phyloP scores from a whole-genome alignment of 2,113 vertebrate species.

The Leuciscus idus region DNA sequence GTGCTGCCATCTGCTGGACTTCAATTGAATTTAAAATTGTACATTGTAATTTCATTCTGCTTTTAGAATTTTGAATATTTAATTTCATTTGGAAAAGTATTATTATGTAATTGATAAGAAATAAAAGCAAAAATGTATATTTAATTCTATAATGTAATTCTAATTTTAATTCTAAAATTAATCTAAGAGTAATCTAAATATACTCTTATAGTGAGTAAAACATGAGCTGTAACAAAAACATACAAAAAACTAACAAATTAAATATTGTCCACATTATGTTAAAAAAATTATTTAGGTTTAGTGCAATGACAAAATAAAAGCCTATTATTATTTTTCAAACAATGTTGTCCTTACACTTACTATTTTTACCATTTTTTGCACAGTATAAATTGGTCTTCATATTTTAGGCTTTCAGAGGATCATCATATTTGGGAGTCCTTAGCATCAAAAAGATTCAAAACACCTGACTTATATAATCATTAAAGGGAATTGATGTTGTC shows the following conservation, averaged over 20 bases:
- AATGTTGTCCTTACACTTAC: background rate
- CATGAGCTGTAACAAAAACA: too few relatives aligned
- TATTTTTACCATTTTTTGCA: background rate
- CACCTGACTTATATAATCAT: too few relatives aligned
- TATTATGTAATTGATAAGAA: background rate
- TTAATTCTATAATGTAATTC: too few relatives aligned
- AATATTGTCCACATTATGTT: background rate
- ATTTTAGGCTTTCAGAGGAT: background rate
- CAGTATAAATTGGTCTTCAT: background rate
- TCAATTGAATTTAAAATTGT: background rate
- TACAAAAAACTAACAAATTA: background rate
- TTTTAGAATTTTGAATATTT: background rate
- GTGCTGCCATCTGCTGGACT: slow-evolving; percentile 49
- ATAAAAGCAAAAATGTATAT: background rate
- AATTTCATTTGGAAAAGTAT: background rate
- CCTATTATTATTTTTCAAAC: background rate
- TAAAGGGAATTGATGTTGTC: too few relatives aligned
- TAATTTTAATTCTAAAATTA: too few relatives aligned
- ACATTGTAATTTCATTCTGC: too few relatives aligned
- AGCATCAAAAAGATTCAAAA: background rate
- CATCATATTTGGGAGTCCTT: background rate
- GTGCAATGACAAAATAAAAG: background rate
- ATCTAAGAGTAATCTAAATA: too few relatives aligned
- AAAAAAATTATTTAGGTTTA: background rate
- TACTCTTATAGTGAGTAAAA: too few relatives aligned